Evolutionary conservation across 1,140 invertebrate genomes (phyloP), one percentile per base, ranked within the genome.

Genomic region (Heliothis subflexa): DNA sequence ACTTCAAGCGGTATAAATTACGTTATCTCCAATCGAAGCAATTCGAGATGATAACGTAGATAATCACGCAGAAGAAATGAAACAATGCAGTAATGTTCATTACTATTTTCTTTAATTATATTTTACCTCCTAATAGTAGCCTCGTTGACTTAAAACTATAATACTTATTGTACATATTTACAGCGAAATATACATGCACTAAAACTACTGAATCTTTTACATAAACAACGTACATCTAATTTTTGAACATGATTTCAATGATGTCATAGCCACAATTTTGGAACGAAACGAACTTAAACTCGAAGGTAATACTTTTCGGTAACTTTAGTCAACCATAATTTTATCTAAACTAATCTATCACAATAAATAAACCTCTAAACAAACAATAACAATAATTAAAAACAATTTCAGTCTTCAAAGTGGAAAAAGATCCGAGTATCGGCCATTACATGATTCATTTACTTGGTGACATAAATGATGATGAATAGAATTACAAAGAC

Each of bases 251-350:
- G 71, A 80, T 83, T 82, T 80, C 68, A 86, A 79, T 71, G 79
- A 84, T 85, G 81, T 90, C 88, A 88, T 89, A 92, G 88, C 86
- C 86, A 85, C 76, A 79, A 83, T 82, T 92, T 91, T 90, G 89
- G 89, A 88, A 86, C 81, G 59, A 83, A 89, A 59, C 57, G 71
- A 85, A 86, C 83, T 83, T 89, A 88, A 81, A 86, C 82, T 50
- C 80, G 77, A 86, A 86, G 90, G 91, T 94, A 94, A 94, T 93
- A 94, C 90, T 93, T 93, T 91, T 91, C 88, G 93, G 93, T 94
- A 94, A 94, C 93, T 94, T 88, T 91, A 91, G 89, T 93, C 89
- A 88, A 83, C 86, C 84, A 81, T 73, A 85, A 86, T 86, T 82
- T 87, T 89, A 89, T 78, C 80, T 86, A 83, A 82, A 50, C 84